Base-by-base conservation (phyloP, 2,888 invertebrate genomes). In the Epirrhoe tristata region DNA sequence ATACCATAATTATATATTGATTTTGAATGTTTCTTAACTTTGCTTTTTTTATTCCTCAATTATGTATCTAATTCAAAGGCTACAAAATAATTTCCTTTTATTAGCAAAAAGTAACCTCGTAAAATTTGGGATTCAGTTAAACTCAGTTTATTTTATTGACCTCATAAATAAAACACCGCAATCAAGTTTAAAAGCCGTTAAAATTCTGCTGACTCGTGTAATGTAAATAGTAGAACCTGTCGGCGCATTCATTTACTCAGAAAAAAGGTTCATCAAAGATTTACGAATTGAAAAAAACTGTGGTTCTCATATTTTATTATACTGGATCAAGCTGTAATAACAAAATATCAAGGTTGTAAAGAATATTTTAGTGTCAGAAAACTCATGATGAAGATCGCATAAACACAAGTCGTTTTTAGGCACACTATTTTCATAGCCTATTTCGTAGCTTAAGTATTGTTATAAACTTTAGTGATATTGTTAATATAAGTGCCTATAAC, bases 161-260 rank as follows among this genome's bases (percentile, higher is more conserved):
- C 56, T 69, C 67, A 65, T 66, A 67, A 71, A 71, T 69, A 66
- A 66, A 65, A 66, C 58, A 62, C 61, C 69, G 66, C 69, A 70
- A 69, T 69, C 61, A 72, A 69, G 62, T 70, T 70, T 55, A 66
- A 71, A 63, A 63, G 56, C 58, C 63, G 65, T 69, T 65, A 69
- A 62, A 56, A 57, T 57, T 60, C 60, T 63, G 69, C 60, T 65
- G 65, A 67, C 63, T 69, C 46, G 55, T 48, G 32, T 59, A 68
- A 67, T 59, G 63, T 57, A 71, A 68, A 71, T 62, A 43, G 39
- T 43, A 61, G 61, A 59, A 57, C 63, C 66, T 60, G 54, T 34
- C 39, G 50, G 48, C 39, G 56, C 56, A 59, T 69, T 62, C 64
- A 63, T 59, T 67, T 58, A 6, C 48, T 7, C 14, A 16, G 48